phyloP scores from a whole-genome alignment of 2,888 invertebrate species.

The Alsophila aescularia region DNA sequence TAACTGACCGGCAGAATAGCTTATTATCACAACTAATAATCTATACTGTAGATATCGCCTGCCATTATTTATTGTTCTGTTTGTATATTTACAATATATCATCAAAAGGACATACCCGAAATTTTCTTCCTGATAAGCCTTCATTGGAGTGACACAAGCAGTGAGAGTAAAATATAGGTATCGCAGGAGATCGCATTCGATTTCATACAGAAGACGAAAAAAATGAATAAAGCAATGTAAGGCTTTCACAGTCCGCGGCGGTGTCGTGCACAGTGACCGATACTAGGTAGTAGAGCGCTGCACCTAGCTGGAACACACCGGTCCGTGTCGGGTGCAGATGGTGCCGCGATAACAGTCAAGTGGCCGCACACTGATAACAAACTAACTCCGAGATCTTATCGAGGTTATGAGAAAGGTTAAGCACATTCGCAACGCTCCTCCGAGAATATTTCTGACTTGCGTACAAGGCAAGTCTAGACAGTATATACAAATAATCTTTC shows the following conservation, averaged over 20 bases:
- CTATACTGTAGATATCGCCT: no score
- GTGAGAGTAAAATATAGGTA: no score
- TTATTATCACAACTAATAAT: no score
- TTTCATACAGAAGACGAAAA: no score
- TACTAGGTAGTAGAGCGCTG: no score
- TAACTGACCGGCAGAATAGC: no score
- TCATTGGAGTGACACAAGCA: no score
- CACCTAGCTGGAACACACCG: not conserved
- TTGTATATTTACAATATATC: no score
- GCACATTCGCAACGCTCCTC: not conserved
- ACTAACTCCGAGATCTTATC: constrained; percentile 8
- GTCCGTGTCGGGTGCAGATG: not conserved
- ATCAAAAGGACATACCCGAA: constrained; percentile 40
- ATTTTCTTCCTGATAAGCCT: constrained; percentile 33
- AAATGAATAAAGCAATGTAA: no score
- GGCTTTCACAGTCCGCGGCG: not conserved
- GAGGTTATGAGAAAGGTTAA: not conserved
- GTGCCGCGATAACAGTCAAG: constrained; percentile 30
- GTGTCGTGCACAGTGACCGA: no score
- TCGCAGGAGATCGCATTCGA: not conserved
- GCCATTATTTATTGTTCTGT: no score
- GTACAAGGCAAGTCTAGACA: no score
- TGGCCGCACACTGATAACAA: constrained; percentile 28
- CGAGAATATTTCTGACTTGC: not conserved
- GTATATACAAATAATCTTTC: not conserved